These are phyloP conservation scores for Acanthurus tractus DNA, from an alignment of 2,797 vertebrate species.

Conservation along the genomic window DNA sequence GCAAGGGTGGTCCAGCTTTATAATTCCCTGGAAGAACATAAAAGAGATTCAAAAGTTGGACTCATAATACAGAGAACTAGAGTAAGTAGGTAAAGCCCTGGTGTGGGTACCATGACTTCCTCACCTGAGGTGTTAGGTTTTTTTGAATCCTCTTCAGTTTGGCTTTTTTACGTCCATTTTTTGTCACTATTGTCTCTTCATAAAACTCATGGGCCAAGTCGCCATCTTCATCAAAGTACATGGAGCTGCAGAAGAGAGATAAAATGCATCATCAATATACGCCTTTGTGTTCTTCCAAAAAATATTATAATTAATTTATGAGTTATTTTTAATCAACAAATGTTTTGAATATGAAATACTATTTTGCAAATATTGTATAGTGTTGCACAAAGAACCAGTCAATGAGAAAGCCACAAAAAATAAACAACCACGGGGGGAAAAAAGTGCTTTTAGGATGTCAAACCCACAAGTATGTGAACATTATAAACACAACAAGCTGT, in stretches of 20 bases:
- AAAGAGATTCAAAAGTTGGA: conserved; percentile 12
- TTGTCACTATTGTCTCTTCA: conserved; percentile 95
- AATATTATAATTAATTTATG: not conserved
- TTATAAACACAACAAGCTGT: conserved; percentile 1
- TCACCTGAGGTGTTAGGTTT: conserved; percentile 96
- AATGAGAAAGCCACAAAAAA: not conserved
- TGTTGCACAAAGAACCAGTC: not conserved
- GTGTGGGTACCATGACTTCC: not conserved
- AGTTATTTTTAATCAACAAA: not conserved
- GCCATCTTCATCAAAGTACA: conserved; percentile 96
- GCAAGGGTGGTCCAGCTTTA: conserved; percentile 93
- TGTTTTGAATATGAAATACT: not conserved
- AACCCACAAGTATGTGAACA: not conserved
- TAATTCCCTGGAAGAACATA: conserved; percentile 87
- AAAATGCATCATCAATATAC: not conserved
- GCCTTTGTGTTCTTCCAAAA: not conserved
- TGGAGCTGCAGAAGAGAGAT: conserved; percentile 85
- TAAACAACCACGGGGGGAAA: not conserved
- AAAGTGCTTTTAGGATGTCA: not conserved
- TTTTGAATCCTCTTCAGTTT: conserved; percentile 95
- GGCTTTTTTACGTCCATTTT: conserved; percentile 94
- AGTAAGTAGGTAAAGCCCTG: not conserved
- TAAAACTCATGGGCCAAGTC: conserved; percentile 97
- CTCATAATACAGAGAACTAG: not conserved
- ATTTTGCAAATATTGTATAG: not conserved